phyloP scores from a whole-genome alignment of 2,113 vertebrate species.

The Peromyscus californicus region DNA sequence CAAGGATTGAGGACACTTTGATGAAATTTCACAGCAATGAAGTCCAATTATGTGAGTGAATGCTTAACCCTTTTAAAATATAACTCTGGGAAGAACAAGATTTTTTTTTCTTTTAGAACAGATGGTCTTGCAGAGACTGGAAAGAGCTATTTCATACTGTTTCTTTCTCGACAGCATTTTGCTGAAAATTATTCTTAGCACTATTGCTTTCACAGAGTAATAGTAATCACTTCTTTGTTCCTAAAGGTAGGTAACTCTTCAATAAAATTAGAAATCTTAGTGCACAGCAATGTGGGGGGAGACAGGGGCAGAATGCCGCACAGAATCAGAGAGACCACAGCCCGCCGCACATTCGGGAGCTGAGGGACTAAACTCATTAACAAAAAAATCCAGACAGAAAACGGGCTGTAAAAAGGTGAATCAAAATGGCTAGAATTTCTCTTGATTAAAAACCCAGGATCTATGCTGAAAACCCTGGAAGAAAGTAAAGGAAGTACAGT shows the following conservation, averaged over 20 bases:
- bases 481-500: constrained; percentile 12
- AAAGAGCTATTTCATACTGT: constrained; percentile 65
- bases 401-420: constrained; percentile 70
- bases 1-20: constrained; percentile 83
- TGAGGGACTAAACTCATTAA: constrained; percentile 16
- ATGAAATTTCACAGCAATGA: constrained; percentile 87
- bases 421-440: constrained; percentile 42
- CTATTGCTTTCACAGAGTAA: background rate
- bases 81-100: constrained; percentile 61
- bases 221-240: background rate
- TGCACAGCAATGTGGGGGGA: background rate
- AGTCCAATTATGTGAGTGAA: constrained; percentile 85
- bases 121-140: constrained; percentile 58
- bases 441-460: constrained; percentile 6
- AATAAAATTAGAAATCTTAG: constrained; percentile 56
- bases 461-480: background rate
- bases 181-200: constrained; percentile 50
- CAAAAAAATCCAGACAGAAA: constrained; percentile 74
- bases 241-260: background rate
- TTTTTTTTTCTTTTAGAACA: constrained; percentile 54
- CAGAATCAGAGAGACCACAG: constrained; percentile 46
- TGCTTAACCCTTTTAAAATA: constrained; percentile 84
- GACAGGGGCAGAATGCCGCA: background rate
- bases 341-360: constrained; percentile 7
- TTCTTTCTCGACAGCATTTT: constrained; percentile 68